Evolutionary conservation across 2,888 invertebrate species (phyloP).

Genomic region (Tipula confusa): DNA sequence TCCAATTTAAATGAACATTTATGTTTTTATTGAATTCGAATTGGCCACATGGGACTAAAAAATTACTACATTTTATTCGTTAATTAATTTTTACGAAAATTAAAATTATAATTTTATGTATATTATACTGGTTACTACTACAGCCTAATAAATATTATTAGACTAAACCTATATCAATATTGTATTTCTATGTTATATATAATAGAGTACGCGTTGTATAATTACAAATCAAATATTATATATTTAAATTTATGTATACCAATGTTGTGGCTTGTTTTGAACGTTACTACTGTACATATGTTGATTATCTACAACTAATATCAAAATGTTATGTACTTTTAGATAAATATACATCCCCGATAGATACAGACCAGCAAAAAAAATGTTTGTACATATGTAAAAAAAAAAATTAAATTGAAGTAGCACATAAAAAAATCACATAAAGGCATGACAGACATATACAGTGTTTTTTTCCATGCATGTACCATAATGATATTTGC

Average conservation of each 20-base stretch:
- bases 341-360: not conserved
- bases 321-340: not conserved
- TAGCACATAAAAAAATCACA: not conserved
- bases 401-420: no score
- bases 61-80: slow-evolving; percentile 16
- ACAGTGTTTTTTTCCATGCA: not conserved
- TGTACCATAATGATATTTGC: not conserved
- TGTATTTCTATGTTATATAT: no score
- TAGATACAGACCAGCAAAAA: no score
- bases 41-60: slow-evolving; percentile 28
- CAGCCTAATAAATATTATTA: not conserved
- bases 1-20: slow-evolving; percentile 14
- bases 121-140: no score
- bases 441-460: not conserved
- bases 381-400: not conserved
- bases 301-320: not conserved
- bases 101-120: not conserved
- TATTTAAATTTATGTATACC: not conserved
- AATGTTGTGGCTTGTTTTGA: not conserved
- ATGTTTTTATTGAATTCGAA: slow-evolving; percentile 26
- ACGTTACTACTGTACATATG: not conserved
- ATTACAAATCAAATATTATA: not conserved
- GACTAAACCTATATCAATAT: not conserved
- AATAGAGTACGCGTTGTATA: not conserved
- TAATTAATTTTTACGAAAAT: slow-evolving; percentile 4